These are phyloP conservation scores for Sorex araneus DNA, from an alignment of 2,113 vertebrate genomes.

Conservation along the genomic window DNA sequence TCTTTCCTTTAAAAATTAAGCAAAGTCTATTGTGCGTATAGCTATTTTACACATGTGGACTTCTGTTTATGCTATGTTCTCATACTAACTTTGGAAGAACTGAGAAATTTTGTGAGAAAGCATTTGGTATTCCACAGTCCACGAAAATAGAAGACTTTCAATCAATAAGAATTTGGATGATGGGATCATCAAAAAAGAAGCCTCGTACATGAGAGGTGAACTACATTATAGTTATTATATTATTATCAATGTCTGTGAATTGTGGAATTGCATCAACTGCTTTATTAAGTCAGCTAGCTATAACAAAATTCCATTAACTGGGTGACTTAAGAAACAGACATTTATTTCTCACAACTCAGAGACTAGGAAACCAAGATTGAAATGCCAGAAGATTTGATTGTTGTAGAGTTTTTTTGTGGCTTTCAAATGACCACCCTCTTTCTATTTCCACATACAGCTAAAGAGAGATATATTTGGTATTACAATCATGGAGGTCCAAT, in stretches of 20 bases:
- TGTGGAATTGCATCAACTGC: background rate
- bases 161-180: background rate
- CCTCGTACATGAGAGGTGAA: background rate
- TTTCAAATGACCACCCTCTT: background rate
- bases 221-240: background rate
- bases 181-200: background rate
- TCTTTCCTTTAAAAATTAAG: background rate
- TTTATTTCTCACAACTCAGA: background rate
- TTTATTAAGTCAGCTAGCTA: background rate
- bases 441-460: accelerated
- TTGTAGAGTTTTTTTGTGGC: accelerated
- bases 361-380: background rate
- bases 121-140: background rate
- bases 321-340: background rate
- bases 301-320: background rate
- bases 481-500: no score
- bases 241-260: background rate
- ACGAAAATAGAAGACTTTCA: background rate
- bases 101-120: background rate
- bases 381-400: background rate
- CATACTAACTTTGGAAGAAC: background rate
- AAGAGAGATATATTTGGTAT: background rate
- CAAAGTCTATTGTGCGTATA: background rate
- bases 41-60: background rate
- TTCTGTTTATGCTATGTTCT: background rate